These are phyloP conservation scores for Glyphotaelius pellucidus DNA, from an alignment of 2,888 invertebrate species.

Conservation along the genomic window DNA sequence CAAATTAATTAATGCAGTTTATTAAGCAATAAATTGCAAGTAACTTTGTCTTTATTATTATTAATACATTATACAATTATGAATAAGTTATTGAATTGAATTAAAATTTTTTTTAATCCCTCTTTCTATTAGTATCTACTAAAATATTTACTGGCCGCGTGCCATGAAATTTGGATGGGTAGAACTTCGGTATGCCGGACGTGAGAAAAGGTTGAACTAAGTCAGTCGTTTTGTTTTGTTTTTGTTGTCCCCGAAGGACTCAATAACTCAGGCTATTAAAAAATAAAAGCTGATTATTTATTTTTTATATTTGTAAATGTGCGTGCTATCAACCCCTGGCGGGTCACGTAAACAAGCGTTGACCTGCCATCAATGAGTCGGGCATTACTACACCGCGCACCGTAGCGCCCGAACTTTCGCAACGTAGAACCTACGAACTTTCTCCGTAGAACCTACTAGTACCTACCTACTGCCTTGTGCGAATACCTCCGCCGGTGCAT, in stretches of 20 bases:
- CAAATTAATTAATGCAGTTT: too few relatives aligned
- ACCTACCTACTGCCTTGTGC: background rate
- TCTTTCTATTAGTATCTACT: too few relatives aligned
- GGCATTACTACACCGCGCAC: background rate
- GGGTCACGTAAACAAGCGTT: background rate
- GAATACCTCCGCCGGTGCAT: background rate
- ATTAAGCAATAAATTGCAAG: too few relatives aligned
- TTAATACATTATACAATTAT: too few relatives aligned
- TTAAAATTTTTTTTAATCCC: too few relatives aligned
- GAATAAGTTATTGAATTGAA: too few relatives aligned
- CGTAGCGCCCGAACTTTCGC: background rate
- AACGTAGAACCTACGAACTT: background rate
- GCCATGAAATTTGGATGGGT: too few relatives aligned
- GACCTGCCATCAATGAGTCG: constrained; percentile 2
- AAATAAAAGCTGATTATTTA: background rate
- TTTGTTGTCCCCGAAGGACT: background rate
- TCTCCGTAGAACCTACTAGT: background rate
- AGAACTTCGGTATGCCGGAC: too few relatives aligned
- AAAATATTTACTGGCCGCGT: too few relatives aligned
- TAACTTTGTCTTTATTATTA: too few relatives aligned
- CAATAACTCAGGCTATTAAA: background rate
- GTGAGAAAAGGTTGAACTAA: too few relatives aligned
- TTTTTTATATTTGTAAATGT: background rate
- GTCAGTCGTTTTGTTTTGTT: too few relatives aligned
- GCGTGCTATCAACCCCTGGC: background rate